These are phyloP conservation scores for Girardinus metallicus DNA, from an alignment of 2,797 vertebrate genomes.

Conservation along the genomic window DNA sequence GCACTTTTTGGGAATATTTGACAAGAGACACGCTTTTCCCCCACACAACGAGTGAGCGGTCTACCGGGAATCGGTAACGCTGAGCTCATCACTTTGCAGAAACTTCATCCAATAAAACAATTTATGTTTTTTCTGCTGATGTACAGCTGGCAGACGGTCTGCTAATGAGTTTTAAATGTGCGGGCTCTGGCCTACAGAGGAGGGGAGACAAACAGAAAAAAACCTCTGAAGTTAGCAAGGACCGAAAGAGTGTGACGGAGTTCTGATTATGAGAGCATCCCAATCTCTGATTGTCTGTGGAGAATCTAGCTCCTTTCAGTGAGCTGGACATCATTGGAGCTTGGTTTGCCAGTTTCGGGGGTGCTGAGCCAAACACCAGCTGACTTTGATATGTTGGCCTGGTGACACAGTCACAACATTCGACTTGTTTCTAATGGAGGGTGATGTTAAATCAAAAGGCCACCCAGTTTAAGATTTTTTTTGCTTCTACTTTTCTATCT, in stretches of 20 bases:
- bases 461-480: slow-evolving; percentile 31
- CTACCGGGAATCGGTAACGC: slow-evolving; percentile 77
- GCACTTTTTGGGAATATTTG: slow-evolving; percentile 45
- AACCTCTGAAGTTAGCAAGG: slow-evolving; percentile 33
- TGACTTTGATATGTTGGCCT: slow-evolving; percentile 64
- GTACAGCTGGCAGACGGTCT: slow-evolving; percentile 79
- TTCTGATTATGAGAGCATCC: slow-evolving; percentile 68
- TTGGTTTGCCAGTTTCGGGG: slow-evolving; percentile 42
- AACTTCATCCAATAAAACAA: slow-evolving; percentile 85
- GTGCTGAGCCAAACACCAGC: slow-evolving; percentile 59
- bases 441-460: slow-evolving; percentile 30
- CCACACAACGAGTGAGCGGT: slow-evolving; percentile 56
- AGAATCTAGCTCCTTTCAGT: slow-evolving; percentile 59
- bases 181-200: slow-evolving; percentile 64
- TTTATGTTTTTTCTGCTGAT: slow-evolving; percentile 84
- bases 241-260: slow-evolving; percentile 60
- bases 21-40: slow-evolving; percentile 59
- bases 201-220: slow-evolving; percentile 18
- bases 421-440: slow-evolving; percentile 21
- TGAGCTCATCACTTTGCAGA: slow-evolving; percentile 83
- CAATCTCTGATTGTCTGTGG: slow-evolving; percentile 45
- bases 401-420: slow-evolving; percentile 11
- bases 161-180: slow-evolving; percentile 86
- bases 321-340: slow-evolving; percentile 69
- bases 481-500: slow-evolving; percentile 38